Percentiles rank a stretch among this genome's conserved stretches.
Evolutionary conservation across 2,797 vertebrate species (phyloP).

Genomic region (Sebastes trivittatus): DNA sequence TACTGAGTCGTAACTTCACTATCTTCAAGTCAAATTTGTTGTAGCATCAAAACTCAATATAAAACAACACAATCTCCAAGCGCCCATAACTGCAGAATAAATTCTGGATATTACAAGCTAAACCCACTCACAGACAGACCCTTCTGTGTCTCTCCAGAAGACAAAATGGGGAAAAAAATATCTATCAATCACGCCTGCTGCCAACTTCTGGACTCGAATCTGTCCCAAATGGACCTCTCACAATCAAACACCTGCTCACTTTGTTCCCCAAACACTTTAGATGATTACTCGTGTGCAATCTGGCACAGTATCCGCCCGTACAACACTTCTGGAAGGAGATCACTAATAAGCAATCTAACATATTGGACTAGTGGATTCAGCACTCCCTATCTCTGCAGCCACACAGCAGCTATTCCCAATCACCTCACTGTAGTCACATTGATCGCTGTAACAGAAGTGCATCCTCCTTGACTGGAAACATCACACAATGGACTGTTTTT

Average conservation of each 20-base stretch:
- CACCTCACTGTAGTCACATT: background rate
- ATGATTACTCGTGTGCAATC: constrained; percentile 63
- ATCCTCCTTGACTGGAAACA: background rate
- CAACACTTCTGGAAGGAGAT: constrained; percentile 51
- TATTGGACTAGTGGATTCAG: constrained; percentile 29
- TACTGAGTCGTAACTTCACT: background rate
- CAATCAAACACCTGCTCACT: constrained; percentile 67
- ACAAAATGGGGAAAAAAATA: constrained; percentile 26
- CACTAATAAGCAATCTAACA: constrained; percentile 53
- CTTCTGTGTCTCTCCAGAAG: background rate
- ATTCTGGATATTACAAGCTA: constrained; percentile 20
- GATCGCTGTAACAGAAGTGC: constrained; percentile 3
- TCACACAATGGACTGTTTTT: background rate
- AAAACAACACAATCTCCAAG: background rate
- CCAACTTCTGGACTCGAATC: constrained; percentile 60
- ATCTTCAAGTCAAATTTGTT: background rate
- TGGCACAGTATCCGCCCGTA: constrained; percentile 32
- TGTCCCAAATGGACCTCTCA: constrained; percentile 53
- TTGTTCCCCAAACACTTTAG: constrained; percentile 54
- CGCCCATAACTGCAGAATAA: constrained; percentile 8
- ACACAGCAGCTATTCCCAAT: background rate
- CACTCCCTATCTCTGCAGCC: background rate
- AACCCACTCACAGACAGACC: constrained; percentile 21
- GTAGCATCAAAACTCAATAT: background rate
- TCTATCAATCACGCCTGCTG: constrained; percentile 47